Evolutionary conservation across 2,888 invertebrate genomes (phyloP).

Genomic region (Pseudococcus viburni): DNA sequence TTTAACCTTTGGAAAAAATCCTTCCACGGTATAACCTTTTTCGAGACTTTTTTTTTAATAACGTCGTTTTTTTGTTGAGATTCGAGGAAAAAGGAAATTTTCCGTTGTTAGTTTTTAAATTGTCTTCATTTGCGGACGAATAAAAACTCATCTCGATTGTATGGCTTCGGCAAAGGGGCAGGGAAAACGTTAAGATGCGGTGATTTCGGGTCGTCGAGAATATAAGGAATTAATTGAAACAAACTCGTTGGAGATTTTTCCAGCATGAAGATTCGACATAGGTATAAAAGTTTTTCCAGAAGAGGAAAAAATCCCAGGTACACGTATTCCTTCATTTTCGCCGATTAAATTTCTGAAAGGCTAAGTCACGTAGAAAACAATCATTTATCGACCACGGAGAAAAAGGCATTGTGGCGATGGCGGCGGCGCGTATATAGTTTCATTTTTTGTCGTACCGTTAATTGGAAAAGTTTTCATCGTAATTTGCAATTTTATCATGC

Average conservation of each 20-base stretch:
- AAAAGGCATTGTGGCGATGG: neutral
- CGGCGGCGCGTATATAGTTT: neutral
- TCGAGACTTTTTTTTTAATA: slow-evolving; percentile 11
- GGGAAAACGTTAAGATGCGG: neutral
- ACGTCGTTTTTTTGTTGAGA: neutral
- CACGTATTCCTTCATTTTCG: neutral
- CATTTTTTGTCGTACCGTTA: slow-evolving; percentile 31
- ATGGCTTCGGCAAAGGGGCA: neutral
- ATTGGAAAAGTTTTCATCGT: slow-evolving; percentile 41
- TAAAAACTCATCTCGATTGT: neutral
- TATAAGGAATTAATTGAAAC: neutral
- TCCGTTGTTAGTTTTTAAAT: neutral
- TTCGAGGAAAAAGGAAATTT: neutral
- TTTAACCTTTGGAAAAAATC: slow-evolving; percentile 8
- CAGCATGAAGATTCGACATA: neutral
- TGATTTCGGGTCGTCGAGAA: neutral
- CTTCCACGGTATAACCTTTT: slow-evolving; percentile 3
- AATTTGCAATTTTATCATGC: slow-evolving; percentile 41
- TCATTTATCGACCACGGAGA: slow-evolving; percentile 14
- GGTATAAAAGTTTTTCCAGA: neutral
- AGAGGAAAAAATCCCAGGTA: neutral
- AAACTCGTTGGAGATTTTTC: neutral
- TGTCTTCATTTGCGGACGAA: slow-evolving; percentile 3
- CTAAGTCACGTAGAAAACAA: slow-evolving; percentile 38
- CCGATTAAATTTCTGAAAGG: neutral